These are phyloP conservation scores for Agrochola litura DNA, from an alignment of 2,888 invertebrate genomes.

Conservation along the genomic window DNA sequence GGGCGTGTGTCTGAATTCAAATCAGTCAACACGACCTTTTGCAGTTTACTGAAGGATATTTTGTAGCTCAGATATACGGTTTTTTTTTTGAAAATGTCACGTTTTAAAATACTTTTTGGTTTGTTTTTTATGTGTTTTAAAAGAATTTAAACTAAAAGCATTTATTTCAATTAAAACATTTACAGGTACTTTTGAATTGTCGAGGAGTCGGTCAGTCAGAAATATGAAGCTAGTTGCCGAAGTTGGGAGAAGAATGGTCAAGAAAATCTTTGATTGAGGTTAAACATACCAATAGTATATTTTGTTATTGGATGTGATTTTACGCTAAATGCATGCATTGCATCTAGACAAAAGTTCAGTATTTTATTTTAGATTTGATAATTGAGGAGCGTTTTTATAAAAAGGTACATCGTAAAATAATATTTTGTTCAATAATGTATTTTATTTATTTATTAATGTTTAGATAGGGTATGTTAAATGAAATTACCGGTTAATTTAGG, in stretches of 20 bases:
- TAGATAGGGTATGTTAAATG: too few species aligned
- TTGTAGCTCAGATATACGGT: constrained; percentile 3
- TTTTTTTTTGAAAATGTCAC: constrained; percentile 14
- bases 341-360: not conserved
- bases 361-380: not conserved
- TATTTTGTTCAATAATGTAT: too few species aligned
- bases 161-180: not conserved
- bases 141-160: not conserved
- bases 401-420: too few species aligned
- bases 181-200: not conserved
- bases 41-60: constrained; percentile 25
- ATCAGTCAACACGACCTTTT: constrained; percentile 51
- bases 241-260: not conserved
- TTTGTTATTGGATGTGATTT: not conserved
- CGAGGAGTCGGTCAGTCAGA: too few species aligned
- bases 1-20: constrained; percentile 53
- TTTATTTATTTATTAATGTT: too few species aligned
- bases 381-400: too few species aligned
- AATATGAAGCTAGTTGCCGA: not conserved
- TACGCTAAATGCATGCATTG: not conserved
- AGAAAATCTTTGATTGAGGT: not conserved
- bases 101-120: not conserved
- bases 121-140: not conserved
- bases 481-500: too few species aligned
- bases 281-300: not conserved